phyloP scores from a whole-genome alignment of 2,888 invertebrate genomes.

The Megamerina dolium region DNA sequence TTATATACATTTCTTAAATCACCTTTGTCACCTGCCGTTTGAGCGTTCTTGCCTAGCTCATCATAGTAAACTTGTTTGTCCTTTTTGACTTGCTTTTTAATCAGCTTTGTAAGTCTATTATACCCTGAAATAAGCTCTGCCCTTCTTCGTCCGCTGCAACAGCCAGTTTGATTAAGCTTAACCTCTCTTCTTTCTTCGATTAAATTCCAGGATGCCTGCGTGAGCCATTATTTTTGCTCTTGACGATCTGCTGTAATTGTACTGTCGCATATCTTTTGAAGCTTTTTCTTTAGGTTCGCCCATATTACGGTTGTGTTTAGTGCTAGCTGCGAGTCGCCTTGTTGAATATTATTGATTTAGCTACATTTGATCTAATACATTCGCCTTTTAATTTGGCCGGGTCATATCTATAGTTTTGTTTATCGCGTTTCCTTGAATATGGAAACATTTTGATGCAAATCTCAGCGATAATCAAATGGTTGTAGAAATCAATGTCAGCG shows the following conservation, averaged over 20 bases:
- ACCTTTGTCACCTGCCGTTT: background rate
- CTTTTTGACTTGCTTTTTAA: conserved; percentile 1
- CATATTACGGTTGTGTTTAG: too few relatives aligned
- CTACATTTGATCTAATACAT: too few relatives aligned
- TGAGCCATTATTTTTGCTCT: background rate
- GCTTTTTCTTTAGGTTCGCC: too few relatives aligned
- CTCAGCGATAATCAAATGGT: background rate
- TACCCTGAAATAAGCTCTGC: background rate
- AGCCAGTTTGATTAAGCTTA: background rate
- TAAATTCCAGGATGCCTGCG: background rate
- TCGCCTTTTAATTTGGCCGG: background rate
- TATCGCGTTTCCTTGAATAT: too few relatives aligned
- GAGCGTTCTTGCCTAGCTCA: background rate
- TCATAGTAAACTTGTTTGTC: conserved; percentile 1
- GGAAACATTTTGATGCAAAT: background rate
- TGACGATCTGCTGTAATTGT: background rate
- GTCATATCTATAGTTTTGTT: background rate
- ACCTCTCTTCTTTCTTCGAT: background rate
- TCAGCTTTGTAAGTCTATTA: background rate
- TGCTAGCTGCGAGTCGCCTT: too few relatives aligned
- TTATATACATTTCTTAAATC: background rate
- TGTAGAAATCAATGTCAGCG: background rate
- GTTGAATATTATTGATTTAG: too few relatives aligned
- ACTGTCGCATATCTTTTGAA: too few relatives aligned
- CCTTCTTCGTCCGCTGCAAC: background rate